These are phyloP conservation scores for Microctenopoma lineatum DNA, from an alignment of 2,797 vertebrate species.

Conservation along the genomic window DNA sequence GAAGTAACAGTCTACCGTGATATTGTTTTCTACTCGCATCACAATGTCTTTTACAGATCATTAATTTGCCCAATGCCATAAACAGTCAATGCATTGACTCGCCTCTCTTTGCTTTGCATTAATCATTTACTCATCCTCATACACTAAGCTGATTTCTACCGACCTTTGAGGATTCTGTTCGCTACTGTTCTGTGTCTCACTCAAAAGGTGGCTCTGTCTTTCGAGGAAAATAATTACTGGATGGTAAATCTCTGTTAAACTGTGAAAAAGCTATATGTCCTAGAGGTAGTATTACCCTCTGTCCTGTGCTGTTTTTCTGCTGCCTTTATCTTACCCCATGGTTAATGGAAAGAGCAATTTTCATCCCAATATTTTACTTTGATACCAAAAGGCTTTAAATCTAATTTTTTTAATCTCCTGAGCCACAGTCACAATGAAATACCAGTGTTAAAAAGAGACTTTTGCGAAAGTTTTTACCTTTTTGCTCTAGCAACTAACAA, in stretches of 20 bases:
- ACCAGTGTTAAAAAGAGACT: neutral
- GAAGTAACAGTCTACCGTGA: neutral
- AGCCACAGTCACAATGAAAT: slow-evolving; percentile 32
- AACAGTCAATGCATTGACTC: slow-evolving; percentile 57
- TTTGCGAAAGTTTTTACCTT: neutral
- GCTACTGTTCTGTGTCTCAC: slow-evolving; percentile 45
- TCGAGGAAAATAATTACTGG: slow-evolving; percentile 55
- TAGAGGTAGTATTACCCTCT: slow-evolving; percentile 50
- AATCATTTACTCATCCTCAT: slow-evolving; percentile 53
- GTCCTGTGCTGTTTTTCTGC: slow-evolving; percentile 31
- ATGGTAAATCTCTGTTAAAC: slow-evolving; percentile 69
- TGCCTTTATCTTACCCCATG: slow-evolving; percentile 39
- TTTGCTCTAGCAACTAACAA: neutral
- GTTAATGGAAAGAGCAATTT: slow-evolving; percentile 54
- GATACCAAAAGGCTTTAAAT: slow-evolving; percentile 42
- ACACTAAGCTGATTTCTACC: slow-evolving; percentile 44
- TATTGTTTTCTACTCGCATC: slow-evolving; percentile 18
- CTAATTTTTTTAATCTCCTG: slow-evolving; percentile 34
- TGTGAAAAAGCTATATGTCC: slow-evolving; percentile 61
- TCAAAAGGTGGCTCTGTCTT: slow-evolving; percentile 48
- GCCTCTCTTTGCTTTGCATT: slow-evolving; percentile 42
- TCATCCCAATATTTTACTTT: slow-evolving; percentile 44
- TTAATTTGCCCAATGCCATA: slow-evolving; percentile 49
- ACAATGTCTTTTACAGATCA: slow-evolving; percentile 54
- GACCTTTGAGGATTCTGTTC: slow-evolving; percentile 62